phyloP scores from a whole-genome alignment of 2,888 invertebrate genomes.

The Agrotis clavis region DNA sequence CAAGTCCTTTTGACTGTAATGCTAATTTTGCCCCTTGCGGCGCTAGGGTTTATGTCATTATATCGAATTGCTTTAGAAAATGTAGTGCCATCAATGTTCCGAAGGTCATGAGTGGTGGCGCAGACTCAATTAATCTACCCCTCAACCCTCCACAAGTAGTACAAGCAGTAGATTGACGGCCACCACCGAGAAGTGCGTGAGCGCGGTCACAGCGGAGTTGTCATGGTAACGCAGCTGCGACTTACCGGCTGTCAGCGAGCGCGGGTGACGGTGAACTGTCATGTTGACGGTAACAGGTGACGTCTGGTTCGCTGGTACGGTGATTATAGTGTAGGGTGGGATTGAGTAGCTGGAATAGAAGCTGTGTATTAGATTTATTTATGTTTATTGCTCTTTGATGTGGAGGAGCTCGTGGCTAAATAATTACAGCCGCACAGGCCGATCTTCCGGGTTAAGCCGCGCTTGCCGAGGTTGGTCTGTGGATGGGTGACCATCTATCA shows the following conservation, averaged over 20 bases:
- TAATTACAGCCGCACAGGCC: too few species aligned
- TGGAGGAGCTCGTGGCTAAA: too few species aligned
- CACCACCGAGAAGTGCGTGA: constrained; percentile 78
- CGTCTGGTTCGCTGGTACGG: constrained; percentile 79
- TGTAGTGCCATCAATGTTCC: too few species aligned
- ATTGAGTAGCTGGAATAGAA: constrained; percentile 74
- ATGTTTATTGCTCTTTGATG: too few species aligned
- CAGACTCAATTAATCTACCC: not conserved
- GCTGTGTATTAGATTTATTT: not conserved
- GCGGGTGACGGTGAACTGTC: constrained; percentile 73
- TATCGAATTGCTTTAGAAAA: too few species aligned
- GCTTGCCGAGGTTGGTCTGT: too few species aligned
- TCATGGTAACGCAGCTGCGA: constrained; percentile 74
- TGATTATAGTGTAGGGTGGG: constrained; percentile 65
- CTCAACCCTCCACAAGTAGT: constrained; percentile 73
- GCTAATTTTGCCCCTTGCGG: too few species aligned
- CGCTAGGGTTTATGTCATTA: too few species aligned
- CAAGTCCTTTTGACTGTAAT: too few species aligned
- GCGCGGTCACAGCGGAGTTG: constrained; percentile 76
- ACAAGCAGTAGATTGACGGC: constrained; percentile 75
- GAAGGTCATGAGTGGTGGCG: too few species aligned
- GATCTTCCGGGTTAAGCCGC: too few species aligned
- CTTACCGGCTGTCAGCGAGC: constrained; percentile 81
- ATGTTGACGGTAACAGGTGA: constrained; percentile 70
- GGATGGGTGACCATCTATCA: too few species aligned